Evolutionary conservation across 2,113 vertebrate genomes (phyloP).

Genomic region (Emberiza fucata): DNA sequence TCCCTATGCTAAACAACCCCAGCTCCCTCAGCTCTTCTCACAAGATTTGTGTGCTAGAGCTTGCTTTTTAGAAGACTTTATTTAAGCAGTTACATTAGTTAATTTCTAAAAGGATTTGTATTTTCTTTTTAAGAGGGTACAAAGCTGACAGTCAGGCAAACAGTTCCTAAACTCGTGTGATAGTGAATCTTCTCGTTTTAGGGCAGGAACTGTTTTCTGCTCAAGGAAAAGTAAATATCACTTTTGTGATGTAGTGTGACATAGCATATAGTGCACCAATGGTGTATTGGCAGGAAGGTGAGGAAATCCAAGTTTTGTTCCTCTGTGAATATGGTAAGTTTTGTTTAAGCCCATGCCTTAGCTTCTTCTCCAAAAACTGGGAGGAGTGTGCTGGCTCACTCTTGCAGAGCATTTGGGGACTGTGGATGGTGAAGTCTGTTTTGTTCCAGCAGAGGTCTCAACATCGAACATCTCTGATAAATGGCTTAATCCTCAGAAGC

Average conservation of each 20-base stretch:
- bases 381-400: background rate
- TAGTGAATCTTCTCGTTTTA: background rate
- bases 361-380: background rate
- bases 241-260: background rate
- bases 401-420: background rate
- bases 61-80: background rate
- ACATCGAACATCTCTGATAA: background rate
- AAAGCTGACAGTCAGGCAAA: background rate
- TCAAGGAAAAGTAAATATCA: background rate
- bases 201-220: background rate
- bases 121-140: background rate
- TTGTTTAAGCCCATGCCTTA: background rate
- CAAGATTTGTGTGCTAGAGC: background rate
- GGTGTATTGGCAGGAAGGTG: background rate
- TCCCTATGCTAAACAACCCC: background rate
- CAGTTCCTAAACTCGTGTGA: background rate
- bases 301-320: background rate
- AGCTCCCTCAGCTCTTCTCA: background rate
- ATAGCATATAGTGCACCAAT: too few species aligned
- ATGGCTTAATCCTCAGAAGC: slow-evolving; percentile 29
- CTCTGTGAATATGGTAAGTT: background rate
- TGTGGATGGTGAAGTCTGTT: background rate
- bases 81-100: background rate
- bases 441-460: background rate
- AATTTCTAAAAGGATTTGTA: background rate